A percentile compares a stretch with the other conserved stretches of the same genome.
Evolutionary conservation across 1,140 invertebrate genomes (phyloP).

Genomic region (Lucilia cuprina): DNA sequence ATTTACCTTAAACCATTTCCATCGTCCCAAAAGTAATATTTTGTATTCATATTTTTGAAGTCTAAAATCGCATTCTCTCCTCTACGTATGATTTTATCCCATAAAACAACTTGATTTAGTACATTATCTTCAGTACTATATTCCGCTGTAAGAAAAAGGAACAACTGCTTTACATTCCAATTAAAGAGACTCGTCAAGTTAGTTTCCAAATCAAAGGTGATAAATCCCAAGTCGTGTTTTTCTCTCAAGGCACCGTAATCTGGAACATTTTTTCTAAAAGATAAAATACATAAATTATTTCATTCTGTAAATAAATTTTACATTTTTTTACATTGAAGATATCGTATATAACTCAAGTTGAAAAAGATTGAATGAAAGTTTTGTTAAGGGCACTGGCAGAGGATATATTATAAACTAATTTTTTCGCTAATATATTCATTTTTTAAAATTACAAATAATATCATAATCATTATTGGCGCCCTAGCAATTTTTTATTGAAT

Average conservation of each 20-base stretch:
- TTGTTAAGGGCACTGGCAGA: too few species aligned
- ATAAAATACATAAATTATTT: not conserved
- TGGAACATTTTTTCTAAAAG: constrained; percentile 86
- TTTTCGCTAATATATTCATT: too few species aligned
- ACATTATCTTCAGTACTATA: constrained; percentile 90
- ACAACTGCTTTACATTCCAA: constrained; percentile 99
- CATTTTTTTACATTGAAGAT: too few species aligned
- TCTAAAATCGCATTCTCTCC: constrained; percentile 91
- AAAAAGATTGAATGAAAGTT: too few species aligned
- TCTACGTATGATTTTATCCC: constrained; percentile 98
- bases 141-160: constrained; percentile 96
- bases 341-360: too few species aligned
- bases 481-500: too few species aligned
- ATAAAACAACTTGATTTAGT: constrained; percentile 93
- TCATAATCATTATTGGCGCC: too few species aligned
- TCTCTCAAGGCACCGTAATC: constrained; percentile 94
- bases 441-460: too few species aligned
- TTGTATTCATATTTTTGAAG: constrained; percentile 94
- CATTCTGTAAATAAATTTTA: too few species aligned
- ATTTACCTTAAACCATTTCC: constrained; percentile 93
- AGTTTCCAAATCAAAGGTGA: constrained; percentile 94
- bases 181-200: constrained; percentile 94
- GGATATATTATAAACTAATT: too few species aligned
- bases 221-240: constrained; percentile 93
- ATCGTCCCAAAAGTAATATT: constrained; percentile 99